Percentiles rank a stretch among this genome's conserved stretches.
phyloP scores from a whole-genome alignment of 2,113 vertebrate genomes.

The Clarias macrocephalus region DNA sequence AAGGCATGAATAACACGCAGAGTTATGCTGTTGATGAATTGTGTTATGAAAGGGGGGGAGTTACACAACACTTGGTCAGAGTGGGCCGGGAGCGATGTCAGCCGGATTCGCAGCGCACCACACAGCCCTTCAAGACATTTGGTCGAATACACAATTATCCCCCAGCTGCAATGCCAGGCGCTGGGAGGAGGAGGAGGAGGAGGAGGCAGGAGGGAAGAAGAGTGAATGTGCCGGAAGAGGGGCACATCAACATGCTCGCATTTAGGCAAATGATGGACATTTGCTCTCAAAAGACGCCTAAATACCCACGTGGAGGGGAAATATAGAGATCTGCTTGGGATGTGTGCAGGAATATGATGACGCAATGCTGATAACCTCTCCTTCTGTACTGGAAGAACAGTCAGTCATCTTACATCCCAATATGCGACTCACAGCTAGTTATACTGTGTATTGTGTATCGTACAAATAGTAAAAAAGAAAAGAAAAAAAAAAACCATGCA shows the following conservation, averaged over 20 bases:
- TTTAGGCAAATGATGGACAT: slow-evolving; percentile 49
- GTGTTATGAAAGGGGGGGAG: slow-evolving; percentile 54
- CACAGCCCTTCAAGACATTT: slow-evolving; percentile 48
- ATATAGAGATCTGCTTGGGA: slow-evolving; percentile 20
- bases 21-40: slow-evolving; percentile 50
- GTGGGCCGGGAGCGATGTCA: slow-evolving; percentile 36
- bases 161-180: slow-evolving; percentile 51
- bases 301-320: slow-evolving; percentile 14
- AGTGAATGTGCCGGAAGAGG: slow-evolving; percentile 51
- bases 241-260: slow-evolving; percentile 40
- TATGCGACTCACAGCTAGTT: too few relatives aligned
- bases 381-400: slow-evolving; percentile 27
- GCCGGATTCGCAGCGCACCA: slow-evolving; percentile 40
- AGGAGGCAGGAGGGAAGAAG: slow-evolving; percentile 30
- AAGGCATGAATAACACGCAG: slow-evolving; percentile 55
- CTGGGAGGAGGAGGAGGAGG: slow-evolving; percentile 18
- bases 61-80: slow-evolving; percentile 54
- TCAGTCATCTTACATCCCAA: too few relatives aligned
- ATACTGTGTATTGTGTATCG: too few relatives aligned
- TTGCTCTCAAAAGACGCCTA: slow-evolving; percentile 40
- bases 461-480: too few relatives aligned
- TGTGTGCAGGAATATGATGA: slow-evolving; percentile 31
- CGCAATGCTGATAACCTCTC: slow-evolving; percentile 39
- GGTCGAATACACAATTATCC: slow-evolving; percentile 52
- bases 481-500: too few relatives aligned